These are phyloP conservation scores for Dufourea novaeangliae DNA, from an alignment of 1,140 invertebrate genomes.

Conservation along the genomic window DNA sequence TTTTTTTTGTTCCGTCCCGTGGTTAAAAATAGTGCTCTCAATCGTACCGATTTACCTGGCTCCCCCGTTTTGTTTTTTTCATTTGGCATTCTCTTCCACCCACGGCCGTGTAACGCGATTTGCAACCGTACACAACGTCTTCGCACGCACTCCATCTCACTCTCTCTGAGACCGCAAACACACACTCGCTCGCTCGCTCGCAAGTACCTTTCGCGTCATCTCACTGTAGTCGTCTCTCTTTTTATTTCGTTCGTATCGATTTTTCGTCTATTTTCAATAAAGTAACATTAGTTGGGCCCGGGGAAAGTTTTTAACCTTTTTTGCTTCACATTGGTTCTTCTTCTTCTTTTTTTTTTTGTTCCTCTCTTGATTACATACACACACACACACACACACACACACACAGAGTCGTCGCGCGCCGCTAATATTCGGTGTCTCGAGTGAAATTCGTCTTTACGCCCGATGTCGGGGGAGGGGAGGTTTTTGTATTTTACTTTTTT, in stretches of 20 bases:
- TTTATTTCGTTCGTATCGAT: constrained; percentile 53
- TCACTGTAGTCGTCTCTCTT: constrained; percentile 53
- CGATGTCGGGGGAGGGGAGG: not conserved
- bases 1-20: constrained; percentile 37
- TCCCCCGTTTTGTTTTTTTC: too few species aligned
- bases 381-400: too few species aligned
- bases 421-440: constrained; percentile 49
- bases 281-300: constrained; percentile 80
- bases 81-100: constrained; percentile 13
- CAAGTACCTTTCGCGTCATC: constrained; percentile 32
- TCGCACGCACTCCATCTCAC: not conserved
- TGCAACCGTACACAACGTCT: not conserved
- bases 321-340: too few species aligned
- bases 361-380: constrained; percentile 49
- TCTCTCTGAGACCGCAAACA: constrained; percentile 12
- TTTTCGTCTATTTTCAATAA: constrained; percentile 53
- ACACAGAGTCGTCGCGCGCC: constrained; percentile 73
- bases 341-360: constrained; percentile 66
- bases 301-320: constrained; percentile 77
- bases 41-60: constrained; percentile 62
- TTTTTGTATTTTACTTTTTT: too few species aligned
- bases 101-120: constrained; percentile 11
- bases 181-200: constrained; percentile 14
- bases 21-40: constrained; percentile 78
- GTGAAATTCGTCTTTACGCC: not conserved